Evolutionary conservation across 2,113 vertebrate species (phyloP).

Genomic region (Hystrix brachyura): DNA sequence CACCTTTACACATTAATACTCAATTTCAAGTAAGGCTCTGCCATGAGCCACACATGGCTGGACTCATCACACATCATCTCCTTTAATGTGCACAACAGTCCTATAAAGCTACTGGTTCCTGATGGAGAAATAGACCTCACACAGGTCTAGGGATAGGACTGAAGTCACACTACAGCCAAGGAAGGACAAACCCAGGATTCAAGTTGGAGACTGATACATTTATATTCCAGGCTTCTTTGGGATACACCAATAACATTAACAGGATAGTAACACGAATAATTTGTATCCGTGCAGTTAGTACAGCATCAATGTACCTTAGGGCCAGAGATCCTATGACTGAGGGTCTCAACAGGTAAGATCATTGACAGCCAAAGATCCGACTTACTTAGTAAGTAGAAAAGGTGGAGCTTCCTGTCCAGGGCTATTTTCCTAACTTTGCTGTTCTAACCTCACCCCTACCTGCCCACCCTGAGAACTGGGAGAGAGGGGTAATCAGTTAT

Average conservation of each 20-base stretch:
- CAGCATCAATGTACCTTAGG: rapidly evolving
- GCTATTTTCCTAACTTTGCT: not conserved
- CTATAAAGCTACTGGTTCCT: not conserved
- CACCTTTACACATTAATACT: not conserved
- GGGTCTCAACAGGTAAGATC: not conserved
- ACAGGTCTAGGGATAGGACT: not conserved
- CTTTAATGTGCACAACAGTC: rapidly evolving
- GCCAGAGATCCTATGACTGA: not conserved
- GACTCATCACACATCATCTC: rapidly evolving
- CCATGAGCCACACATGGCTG: not conserved
- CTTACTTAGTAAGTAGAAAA: too few relatives aligned
- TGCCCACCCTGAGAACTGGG: not conserved
- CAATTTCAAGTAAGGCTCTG: not conserved
- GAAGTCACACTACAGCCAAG: not conserved
- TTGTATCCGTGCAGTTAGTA: rapidly evolving
- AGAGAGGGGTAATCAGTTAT: not conserved
- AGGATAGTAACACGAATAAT: not conserved
- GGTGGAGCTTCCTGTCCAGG: too few relatives aligned
- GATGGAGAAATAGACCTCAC: not conserved
- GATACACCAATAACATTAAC: not conserved
- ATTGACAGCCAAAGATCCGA: rapidly evolving
- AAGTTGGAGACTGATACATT: not conserved
- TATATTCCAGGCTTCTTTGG: conserved; percentile 2
- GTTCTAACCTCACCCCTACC: not conserved
- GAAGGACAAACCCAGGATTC: not conserved